Percentiles rank a stretch among this genome's conserved stretches.
phyloP scores from a whole-genome alignment of 1,140 invertebrate species.

The Aphidius gifuensis region DNA sequence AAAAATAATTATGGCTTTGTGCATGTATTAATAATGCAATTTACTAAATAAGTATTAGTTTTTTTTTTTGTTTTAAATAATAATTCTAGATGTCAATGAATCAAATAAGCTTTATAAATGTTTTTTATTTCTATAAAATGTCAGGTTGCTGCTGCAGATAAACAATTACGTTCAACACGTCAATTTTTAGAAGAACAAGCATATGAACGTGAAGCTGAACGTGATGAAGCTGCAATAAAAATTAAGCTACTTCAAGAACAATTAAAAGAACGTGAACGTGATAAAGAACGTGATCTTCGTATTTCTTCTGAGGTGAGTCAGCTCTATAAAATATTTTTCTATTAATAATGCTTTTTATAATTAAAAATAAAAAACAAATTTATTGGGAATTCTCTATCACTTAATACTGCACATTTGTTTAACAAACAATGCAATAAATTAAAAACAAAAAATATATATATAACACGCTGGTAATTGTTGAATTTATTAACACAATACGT shows the following conservation, averaged over 20 bases:
- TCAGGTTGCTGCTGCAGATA: constrained; percentile 76
- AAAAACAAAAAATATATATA: constrained; percentile 6
- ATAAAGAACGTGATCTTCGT: constrained; percentile 54
- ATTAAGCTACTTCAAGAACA: constrained; percentile 62
- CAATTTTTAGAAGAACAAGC: constrained; percentile 80
- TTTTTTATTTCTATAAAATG: background rate
- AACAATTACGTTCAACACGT: constrained; percentile 68
- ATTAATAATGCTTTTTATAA: constrained; percentile 13
- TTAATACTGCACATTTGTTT: constrained; percentile 1
- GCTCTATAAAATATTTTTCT: constrained; percentile 15
- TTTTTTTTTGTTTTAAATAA: background rate
- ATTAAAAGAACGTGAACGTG: constrained; percentile 62
- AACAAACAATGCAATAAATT: too few relatives aligned
- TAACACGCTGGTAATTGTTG: constrained; percentile 41
- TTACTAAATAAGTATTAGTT: too few relatives aligned
- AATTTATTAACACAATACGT: constrained; percentile 38
- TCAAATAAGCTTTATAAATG: too few relatives aligned
- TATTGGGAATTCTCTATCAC: background rate
- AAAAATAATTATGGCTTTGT: background rate
- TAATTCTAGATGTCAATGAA: background rate
- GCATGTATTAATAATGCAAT: too few relatives aligned
- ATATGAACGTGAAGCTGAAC: constrained; percentile 70
- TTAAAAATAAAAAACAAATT: background rate
- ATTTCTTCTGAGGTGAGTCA: constrained; percentile 45
- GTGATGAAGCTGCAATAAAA: constrained; percentile 70